Evolutionary conservation across 2,888 invertebrate species (phyloP).

Genomic region (Eubasilissa splendida): DNA sequence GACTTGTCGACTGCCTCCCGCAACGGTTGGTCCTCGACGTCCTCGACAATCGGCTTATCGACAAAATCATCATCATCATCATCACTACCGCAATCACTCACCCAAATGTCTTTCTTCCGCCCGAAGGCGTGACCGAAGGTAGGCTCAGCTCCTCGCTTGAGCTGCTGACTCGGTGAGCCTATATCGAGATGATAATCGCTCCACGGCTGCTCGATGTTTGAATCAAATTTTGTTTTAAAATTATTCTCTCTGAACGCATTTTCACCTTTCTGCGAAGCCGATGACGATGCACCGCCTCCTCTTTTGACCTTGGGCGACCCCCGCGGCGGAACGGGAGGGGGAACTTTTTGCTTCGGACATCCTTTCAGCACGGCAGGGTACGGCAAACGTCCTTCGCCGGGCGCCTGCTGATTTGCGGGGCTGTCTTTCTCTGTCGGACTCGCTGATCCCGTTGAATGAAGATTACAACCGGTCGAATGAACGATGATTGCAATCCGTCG

Average conservation of each 20-base stretch:
- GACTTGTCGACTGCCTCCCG: not conserved
- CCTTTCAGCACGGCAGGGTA: conserved; percentile 86
- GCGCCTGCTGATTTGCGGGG: conserved; percentile 18
- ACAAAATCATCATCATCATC: conserved; percentile 6
- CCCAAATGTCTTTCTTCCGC: conserved; percentile 27
- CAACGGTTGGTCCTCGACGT: not conserved
- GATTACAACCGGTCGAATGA: not conserved
- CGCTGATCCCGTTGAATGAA: conserved; percentile 13
- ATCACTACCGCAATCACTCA: not conserved
- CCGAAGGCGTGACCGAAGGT: conserved; percentile 21
- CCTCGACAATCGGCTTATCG: not conserved
- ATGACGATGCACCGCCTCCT: conserved; percentile 68
- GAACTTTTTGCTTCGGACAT: conserved; percentile 79
- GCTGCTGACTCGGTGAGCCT: too few relatives aligned
- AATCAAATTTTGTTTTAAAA: not conserved
- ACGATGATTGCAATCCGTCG: not conserved
- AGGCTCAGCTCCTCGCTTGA: not conserved
- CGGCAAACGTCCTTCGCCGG: conserved; percentile 68
- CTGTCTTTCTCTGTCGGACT: conserved; percentile 55
- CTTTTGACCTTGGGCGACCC: conserved; percentile 81
- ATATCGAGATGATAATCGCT: not conserved
- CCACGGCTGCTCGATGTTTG: not conserved
- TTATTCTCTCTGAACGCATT: not conserved
- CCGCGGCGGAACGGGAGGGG: conserved; percentile 91
- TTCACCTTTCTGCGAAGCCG: conserved; percentile 67